Evolutionary conservation across 2,113 vertebrate species (phyloP).

Genomic region (Pungitius pungitius): DNA sequence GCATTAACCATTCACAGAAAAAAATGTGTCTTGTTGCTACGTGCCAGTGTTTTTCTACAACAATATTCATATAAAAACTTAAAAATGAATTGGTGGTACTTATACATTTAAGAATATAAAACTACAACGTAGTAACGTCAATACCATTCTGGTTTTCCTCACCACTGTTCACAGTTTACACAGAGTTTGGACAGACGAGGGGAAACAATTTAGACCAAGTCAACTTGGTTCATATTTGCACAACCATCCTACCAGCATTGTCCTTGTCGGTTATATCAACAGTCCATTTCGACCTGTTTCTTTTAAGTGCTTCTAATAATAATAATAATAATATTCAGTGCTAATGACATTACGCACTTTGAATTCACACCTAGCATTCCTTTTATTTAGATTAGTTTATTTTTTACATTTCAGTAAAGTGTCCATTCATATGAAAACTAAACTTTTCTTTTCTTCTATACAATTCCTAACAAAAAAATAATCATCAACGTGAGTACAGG

Average conservation of each 20-base stretch:
- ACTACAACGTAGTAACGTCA: slow-evolving; percentile 79
- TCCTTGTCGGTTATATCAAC: slow-evolving; percentile 31
- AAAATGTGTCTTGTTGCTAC: slow-evolving; percentile 75
- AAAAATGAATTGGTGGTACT: slow-evolving; percentile 77
- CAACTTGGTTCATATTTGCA: slow-evolving; percentile 56
- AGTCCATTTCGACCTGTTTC: slow-evolving; percentile 44
- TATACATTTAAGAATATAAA: slow-evolving; percentile 83
- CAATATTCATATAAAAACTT: slow-evolving; percentile 82
- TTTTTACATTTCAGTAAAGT: slow-evolving; percentile 80
- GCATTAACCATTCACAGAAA: slow-evolving; percentile 80
- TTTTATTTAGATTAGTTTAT: slow-evolving; percentile 75
- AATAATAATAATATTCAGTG: slow-evolving; percentile 62
- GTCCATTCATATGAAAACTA: slow-evolving; percentile 85
- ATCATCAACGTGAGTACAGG: slow-evolving; percentile 81
- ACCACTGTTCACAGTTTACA: slow-evolving; percentile 79
- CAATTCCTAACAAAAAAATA: slow-evolving; percentile 77
- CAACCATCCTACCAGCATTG: slow-evolving; percentile 40
- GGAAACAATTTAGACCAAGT: slow-evolving; percentile 55
- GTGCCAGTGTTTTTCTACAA: slow-evolving; percentile 78
- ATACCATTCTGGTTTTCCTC: slow-evolving; percentile 76
- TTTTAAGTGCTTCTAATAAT: slow-evolving; percentile 69
- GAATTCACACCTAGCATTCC: slow-evolving; percentile 74
- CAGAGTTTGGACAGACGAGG: slow-evolving; percentile 68
- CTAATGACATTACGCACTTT: slow-evolving; percentile 76
- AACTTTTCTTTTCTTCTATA: slow-evolving; percentile 77